Base-by-base conservation (phyloP, 23 tunicate species). In the Botrylloides violaceus region DNA sequence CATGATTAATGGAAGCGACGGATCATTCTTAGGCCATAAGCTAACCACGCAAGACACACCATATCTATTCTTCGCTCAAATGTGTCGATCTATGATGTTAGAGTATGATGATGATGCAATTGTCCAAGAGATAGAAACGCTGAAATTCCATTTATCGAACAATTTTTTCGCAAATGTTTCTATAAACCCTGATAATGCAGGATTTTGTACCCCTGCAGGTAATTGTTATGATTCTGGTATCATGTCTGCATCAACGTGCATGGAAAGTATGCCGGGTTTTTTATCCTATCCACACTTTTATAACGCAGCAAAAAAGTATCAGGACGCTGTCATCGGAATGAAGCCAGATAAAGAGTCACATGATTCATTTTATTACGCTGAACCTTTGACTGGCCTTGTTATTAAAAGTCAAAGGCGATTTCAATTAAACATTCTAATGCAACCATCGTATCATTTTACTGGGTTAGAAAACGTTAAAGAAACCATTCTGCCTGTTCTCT, bases 1-100 rank as follows among this genome's bases (percentile, higher is more conserved):
- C 57, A 90, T 90, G 97, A 79, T 90, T 4, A 90, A 90, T 70
- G 97, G 97, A 0, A 68, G 49, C 12, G 97, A 90, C 65, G 97
- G 97, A 12, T 71, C 81, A 3, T 90, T 83, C 73, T 71, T 83
- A 77, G 37, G 65, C 2, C 85, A 88, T 6, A 72, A 83, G 34
- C 48, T 90, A 0, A 74, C 59, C 3, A 59, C 36, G 23, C 25
- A 63, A 1, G 77, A 83, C 20, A 78, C 49, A 4, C 59, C 79
- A 57, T 90, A 90, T 32, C 78, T 90, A 34, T 90, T 26, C 70
- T 84, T 70, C 59, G 71, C 86, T 2, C 87, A 90, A 66, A 65
- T 90, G 62, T 90, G 97, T 53, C 73, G 88, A 59, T 83, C 97
- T 1, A 49, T 90, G 65, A 74, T 68, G 31, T 71, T 90, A 21